A percentile compares a stretch with the other conserved stretches of the same genome.
Conservation (phyloP, 2,888 invertebrate genomes). For the Serripes groenlandicus region DNA sequence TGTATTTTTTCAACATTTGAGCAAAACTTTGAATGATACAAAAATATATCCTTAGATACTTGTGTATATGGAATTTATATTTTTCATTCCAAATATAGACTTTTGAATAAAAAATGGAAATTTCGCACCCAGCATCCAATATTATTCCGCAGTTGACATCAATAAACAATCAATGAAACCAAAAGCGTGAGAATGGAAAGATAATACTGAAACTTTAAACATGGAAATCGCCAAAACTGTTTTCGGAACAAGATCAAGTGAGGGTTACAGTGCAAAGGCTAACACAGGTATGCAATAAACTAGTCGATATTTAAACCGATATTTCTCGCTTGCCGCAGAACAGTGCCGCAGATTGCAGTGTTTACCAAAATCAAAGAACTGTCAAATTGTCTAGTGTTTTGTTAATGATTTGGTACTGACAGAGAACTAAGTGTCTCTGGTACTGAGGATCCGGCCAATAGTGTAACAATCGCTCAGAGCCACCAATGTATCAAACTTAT, state of each 20-base stretch:
- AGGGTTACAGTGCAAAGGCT: constrained; percentile 92
- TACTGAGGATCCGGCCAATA: no score
- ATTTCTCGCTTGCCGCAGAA: no score
- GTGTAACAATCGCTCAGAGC: no score
- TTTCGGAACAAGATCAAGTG: constrained; percentile 94
- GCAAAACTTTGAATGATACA: no score
- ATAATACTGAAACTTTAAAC: constrained; percentile 13
- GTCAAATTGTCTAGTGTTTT: no score
- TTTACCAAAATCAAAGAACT: no score
- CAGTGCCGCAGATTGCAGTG: no score
- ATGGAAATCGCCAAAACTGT: constrained; percentile 98
- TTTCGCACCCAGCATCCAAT: constrained; percentile 2
- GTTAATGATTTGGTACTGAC: no score
- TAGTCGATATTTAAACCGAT: no score
- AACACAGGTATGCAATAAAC: constrained; percentile 77
- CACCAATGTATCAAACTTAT: no score
- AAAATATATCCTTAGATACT: neutral
- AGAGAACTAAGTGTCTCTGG: no score
- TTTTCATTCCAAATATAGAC: neutral
- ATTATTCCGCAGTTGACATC: constrained; percentile 29
- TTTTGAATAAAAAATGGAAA: neutral
- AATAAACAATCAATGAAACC: constrained; percentile 39
- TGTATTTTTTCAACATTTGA: no score
- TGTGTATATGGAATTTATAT: neutral
- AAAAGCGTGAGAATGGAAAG: constrained; percentile 15